Conservation (phyloP, 2,113 vertebrate genomes). For the Emydura subglobosa region DNA sequence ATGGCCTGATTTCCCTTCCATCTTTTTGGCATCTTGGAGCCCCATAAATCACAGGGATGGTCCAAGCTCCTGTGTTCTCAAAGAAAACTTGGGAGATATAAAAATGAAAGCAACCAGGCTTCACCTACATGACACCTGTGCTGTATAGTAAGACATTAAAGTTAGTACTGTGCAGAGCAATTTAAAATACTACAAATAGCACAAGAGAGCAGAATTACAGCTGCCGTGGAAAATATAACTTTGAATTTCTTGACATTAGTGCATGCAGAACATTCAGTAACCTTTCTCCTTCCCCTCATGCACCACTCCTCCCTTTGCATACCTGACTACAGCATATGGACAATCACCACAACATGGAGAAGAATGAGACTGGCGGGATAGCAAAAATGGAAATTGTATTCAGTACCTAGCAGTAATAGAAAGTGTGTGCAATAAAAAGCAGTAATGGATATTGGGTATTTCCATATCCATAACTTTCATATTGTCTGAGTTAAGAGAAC, state of each 20-base stretch:
- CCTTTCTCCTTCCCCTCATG: background rate
- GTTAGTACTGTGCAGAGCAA: background rate
- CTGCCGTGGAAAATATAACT: background rate
- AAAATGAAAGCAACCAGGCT: background rate
- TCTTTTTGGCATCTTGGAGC: background rate
- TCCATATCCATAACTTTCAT: background rate
- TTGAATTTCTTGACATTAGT: slow-evolving; percentile 1
- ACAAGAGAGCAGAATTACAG: background rate
- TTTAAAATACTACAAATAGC: background rate
- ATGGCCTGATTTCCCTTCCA: background rate
- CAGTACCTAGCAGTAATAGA: background rate
- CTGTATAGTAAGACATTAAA: background rate
- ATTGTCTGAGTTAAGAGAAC: background rate
- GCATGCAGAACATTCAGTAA: background rate
- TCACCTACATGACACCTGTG: background rate
- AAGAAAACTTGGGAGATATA: background rate
- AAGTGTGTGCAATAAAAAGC: background rate
- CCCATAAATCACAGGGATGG: slow-evolving; percentile 10
- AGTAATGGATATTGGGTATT: slow-evolving; percentile 11
- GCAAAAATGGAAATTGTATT: background rate
- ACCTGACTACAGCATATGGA: background rate
- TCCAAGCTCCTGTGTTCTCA: background rate
- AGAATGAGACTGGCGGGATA: rapidly evolving
- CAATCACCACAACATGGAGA: background rate
- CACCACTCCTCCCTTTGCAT: background rate